Evolutionary conservation across 1,140 invertebrate species (phyloP).

Genomic region (Hyles vespertilio): DNA sequence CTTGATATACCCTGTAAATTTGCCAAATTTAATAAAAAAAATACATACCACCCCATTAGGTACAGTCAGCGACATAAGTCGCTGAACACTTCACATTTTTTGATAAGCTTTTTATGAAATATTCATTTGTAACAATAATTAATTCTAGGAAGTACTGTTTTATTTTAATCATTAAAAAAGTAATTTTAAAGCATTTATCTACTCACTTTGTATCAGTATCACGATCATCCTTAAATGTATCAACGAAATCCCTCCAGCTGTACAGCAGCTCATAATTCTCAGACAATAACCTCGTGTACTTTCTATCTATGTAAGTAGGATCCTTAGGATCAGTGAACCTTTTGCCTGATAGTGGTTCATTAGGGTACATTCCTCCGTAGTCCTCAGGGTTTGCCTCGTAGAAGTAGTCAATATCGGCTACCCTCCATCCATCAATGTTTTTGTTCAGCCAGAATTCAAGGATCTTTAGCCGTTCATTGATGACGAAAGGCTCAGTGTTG

Average conservation of each 20-base stretch:
- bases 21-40: no score
- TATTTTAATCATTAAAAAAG: no score
- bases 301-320: constrained; percentile 75
- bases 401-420: constrained; percentile 80
- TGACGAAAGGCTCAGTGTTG: constrained; percentile 76
- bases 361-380: constrained; percentile 72
- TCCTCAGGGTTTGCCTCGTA: constrained; percentile 76
- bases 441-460: constrained; percentile 80
- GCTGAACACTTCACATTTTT: no score
- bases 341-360: constrained; percentile 76
- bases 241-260: constrained; percentile 77
- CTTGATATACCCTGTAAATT: no score
- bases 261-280: constrained; percentile 77
- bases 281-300: constrained; percentile 78
- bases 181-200: not conserved
- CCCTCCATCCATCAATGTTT: constrained; percentile 83
- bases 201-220: constrained; percentile 63
- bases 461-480: constrained; percentile 77
- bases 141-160: no score
- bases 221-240: constrained; percentile 69
- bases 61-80: no score
- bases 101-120: no score
- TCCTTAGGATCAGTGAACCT: constrained; percentile 54
- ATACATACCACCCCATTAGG: constrained; percentile 78
- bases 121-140: no score